phyloP scores from a whole-genome alignment of 2,113 vertebrate species.

The Cryptotis parvus region DNA sequence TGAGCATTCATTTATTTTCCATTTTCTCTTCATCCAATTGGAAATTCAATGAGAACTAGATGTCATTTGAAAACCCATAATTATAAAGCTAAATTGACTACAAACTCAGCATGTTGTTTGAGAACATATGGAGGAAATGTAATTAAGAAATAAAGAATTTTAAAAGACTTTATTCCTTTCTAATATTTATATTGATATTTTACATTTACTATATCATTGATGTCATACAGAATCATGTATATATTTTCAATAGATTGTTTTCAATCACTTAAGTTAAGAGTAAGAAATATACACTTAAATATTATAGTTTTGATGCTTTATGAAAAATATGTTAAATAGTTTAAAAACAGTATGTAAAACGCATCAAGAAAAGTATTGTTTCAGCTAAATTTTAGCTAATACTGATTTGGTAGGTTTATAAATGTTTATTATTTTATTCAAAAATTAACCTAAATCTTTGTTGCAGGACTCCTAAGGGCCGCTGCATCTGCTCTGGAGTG shows the following conservation, averaged over 20 bases:
- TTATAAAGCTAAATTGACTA: conserved; percentile 47
- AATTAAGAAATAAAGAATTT: conserved; percentile 49
- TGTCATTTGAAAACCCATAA: conserved; percentile 59
- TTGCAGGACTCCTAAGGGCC: no score
- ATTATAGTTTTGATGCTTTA: background rate
- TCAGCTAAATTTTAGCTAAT: background rate
- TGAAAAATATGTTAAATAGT: background rate
- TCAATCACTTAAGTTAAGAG: background rate
- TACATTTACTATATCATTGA: background rate
- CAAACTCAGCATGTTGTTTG: conserved; percentile 38
- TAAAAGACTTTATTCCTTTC: background rate
- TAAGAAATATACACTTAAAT: background rate
- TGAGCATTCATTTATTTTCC: conserved; percentile 62
- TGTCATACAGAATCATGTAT: background rate
- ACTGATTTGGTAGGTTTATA: background rate
- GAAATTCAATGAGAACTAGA: conserved; percentile 50
- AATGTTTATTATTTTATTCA: background rate
- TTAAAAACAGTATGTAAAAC: background rate
- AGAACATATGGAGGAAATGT: conserved; percentile 42
- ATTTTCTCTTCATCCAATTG: conserved; percentile 63
- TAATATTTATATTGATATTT: background rate
- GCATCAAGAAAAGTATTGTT: background rate
- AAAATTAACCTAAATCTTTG: background rate
- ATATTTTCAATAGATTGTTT: background rate
- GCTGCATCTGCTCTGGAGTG: no score